Evolutionary conservation across 2,888 invertebrate genomes (phyloP), one percentile per base, ranked within the genome.

Genomic region (Flexamia atlantica): DNA sequence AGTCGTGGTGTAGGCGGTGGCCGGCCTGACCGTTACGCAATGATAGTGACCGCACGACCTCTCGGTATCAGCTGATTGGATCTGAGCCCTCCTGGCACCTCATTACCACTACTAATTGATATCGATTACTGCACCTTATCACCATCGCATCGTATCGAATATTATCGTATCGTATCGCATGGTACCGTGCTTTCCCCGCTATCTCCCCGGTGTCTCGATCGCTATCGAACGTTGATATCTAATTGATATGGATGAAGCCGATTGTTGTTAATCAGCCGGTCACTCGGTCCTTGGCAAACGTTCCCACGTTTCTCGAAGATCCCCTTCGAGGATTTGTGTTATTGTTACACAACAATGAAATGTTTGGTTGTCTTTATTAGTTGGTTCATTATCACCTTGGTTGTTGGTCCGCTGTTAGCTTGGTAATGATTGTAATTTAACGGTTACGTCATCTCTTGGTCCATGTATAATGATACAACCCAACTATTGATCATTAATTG

Each of bases 51-150:
- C 76, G 3, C 50, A 32, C 32, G 64, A 64, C 32, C 70, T n/a
- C 36, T 3, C 25, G 72, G 28, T 76, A 76, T 76, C 76, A 50
- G 42, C 72, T 76, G 76, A 46, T 70, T 70, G 40, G 40, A 70
- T 70, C 70, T 68, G 68, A 23, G 72, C 36, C n/a, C 72, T 23
- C 32, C 36, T 76, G 76, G 14, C 76, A 76, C 50, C 76, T 76
- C 76, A 76, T 76, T 76, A 76, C 30, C 23, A n/a, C 25, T 9
- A 17, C 42, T 76, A 76, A 76, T 76, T 76, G 76, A 76, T 76
- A 76, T 50, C 25, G 76, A 76, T 42, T 76, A 76, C 76, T 14
- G 23, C 72, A 20, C 9, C 28, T 3, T 25, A 9, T n/a, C 64
- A 20, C 64, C 25, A 17, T 17, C 46, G 12, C 46, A 36, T 17